phyloP scores from a whole-genome alignment of 2,797 vertebrate species.

The Myotis findleyi region DNA sequence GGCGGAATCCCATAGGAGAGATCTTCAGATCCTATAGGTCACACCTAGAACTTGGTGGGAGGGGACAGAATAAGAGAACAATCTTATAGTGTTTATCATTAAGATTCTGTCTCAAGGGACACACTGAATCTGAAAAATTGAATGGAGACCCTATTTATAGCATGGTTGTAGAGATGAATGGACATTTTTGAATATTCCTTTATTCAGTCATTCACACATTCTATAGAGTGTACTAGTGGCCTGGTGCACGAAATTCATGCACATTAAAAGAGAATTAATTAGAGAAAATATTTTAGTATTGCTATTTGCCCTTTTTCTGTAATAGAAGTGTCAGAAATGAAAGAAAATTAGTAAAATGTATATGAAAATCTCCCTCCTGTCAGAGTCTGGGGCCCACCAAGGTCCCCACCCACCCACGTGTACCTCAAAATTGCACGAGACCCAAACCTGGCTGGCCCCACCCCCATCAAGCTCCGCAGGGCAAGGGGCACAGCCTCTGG shows the following conservation, averaged over 20 bases:
- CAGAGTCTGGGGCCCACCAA: no score
- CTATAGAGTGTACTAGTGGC: not conserved
- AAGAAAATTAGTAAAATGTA: no score
- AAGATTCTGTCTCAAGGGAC: not conserved
- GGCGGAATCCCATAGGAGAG: not conserved
- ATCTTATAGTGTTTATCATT: not conserved
- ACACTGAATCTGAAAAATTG: not conserved
- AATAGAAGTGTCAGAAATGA: no score
- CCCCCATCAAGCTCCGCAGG: no score
- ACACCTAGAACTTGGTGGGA: not conserved
- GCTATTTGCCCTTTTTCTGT: no score
- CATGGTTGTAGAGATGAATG: not conserved
- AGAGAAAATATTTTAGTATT: no score
- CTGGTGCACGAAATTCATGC: no score
- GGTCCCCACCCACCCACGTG: accelerated
- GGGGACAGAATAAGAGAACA: not conserved
- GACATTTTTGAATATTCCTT: not conserved
- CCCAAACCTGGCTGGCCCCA: no score
- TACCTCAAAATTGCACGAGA: no score
- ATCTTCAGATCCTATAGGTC: not conserved
- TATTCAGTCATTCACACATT: not conserved
- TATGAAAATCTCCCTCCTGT: no score
- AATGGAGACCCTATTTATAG: not conserved
- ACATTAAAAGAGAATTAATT: no score
- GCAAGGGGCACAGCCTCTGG: no score